Evolutionary conservation across 2,797 vertebrate genomes (phyloP).

Genomic region (Percopsis omiscomaycus): DNA sequence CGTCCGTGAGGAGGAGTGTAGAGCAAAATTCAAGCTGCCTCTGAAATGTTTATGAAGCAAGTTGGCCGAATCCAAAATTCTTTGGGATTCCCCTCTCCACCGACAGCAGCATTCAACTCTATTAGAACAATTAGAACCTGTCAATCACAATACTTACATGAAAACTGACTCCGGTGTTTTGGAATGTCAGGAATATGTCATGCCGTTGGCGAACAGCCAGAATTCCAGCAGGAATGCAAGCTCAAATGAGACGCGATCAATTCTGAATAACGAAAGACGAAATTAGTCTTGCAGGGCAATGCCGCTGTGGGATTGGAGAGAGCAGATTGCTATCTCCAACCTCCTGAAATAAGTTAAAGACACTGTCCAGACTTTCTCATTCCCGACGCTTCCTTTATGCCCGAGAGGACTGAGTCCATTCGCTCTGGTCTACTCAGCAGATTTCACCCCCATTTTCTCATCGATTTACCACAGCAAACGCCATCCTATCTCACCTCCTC

Average conservation of each 20-base stretch:
- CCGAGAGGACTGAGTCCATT: conserved; percentile 62
- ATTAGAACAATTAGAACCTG: conserved; percentile 26
- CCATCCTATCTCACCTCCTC: conserved; percentile 62
- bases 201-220: conserved; percentile 23
- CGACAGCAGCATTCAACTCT: conserved; percentile 13
- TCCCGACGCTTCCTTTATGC: conserved; percentile 59
- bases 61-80: conserved; percentile 19
- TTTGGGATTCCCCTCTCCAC: conserved; percentile 14
- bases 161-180: conserved; percentile 47
- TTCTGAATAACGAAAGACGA: conserved; percentile 55
- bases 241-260: conserved; percentile 58
- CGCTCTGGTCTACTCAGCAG: conserved; percentile 70
- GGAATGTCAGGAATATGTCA: conserved; percentile 47
- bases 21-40: conserved; percentile 24
- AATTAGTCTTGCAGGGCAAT: conserved; percentile 59
- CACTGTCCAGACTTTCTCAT: conserved; percentile 72
- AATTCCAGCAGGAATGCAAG: conserved; percentile 31
- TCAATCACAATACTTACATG: conserved; percentile 34
- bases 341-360: conserved; percentile 63
- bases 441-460: conserved; percentile 70
- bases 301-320: conserved; percentile 46
- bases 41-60: background rate
- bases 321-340: conserved; percentile 59
- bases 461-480: conserved; percentile 64
- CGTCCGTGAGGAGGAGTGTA: background rate